Base-by-base conservation (phyloP, 2,113 vertebrate genomes). In the Oplegnathus fasciatus region DNA sequence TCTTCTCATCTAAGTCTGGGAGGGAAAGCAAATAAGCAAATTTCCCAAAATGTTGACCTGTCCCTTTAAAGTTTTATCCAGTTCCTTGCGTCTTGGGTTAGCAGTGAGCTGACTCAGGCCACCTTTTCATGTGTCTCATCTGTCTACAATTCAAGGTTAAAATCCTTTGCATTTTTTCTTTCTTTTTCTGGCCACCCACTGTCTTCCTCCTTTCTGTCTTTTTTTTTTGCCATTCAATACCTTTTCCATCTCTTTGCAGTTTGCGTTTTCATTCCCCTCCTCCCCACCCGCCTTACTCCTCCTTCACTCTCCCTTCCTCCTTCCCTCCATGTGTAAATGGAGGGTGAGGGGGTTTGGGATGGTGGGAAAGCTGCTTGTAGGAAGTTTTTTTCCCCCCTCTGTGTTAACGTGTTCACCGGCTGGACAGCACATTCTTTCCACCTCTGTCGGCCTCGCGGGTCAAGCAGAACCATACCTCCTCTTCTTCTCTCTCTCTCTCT, bases 371-470 rank as follows among this genome's bases (percentile, higher is more conserved):
- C 90, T 80, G 80, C 89, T 86, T 90, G 89, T 92, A 91, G 87
- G 92, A 89, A 87, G 87, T 84, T 84, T 82, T 74, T 80, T 82
- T n/a, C 62, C 74, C 83, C 83, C 74, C 57, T 85, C 77, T 44
- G 72, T 76, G 89, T 87, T 94, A 95, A 95, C 91, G 92, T 94
- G 91, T 94, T 94, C 93, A 92, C 92, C 94, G 91, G 93, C 94
- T 94, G 94, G 92, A 93, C 89, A 90, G 89, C 88, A 86, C 93
- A 95, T 94, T 94, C 94, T 93, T 95, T 95, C 94, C 94, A 93
- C 92, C 93, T 94, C 93, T 85, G 88, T 92, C 83, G 81, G 94
- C 93, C 93, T 94, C 88, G 85, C 60, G 89, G 93, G 94, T 94
- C 94, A 94, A 90, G 75, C 89, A 85, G 74, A 94, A 89, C 87